A percentile compares a stretch with the other conserved stretches of the same genome.
These are phyloP conservation scores for Drosophila multiciliata DNA, from an alignment of 2,888 invertebrate genomes.

Conservation along the genomic window DNA sequence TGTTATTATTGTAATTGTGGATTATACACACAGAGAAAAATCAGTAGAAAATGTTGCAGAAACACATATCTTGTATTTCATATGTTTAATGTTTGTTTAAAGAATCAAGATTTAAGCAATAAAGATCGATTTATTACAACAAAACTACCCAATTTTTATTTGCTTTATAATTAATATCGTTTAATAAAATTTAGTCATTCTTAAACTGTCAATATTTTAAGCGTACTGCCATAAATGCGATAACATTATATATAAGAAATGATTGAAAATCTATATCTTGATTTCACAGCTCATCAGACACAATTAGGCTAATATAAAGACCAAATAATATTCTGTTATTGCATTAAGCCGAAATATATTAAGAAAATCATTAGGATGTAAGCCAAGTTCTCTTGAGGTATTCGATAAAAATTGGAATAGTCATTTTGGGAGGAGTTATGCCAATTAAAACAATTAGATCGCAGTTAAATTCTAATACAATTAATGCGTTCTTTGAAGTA, in stretches of 20 bases:
- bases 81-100: neutral
- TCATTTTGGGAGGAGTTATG: neutral
- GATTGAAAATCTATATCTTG: neutral
- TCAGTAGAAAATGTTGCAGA: neutral
- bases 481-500: neutral
- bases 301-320: neutral
- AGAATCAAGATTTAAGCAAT: too few species aligned
- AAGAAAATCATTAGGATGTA: neutral
- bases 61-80: neutral
- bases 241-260: neutral
- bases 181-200: too few species aligned
- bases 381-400: neutral
- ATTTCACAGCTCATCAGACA: neutral
- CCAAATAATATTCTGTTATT: neutral
- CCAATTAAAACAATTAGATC: neutral
- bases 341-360: neutral
- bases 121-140: neutral
- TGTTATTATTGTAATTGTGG: neutral
- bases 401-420: neutral
- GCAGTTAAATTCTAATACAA: neutral
- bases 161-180: neutral
- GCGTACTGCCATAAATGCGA: neutral
- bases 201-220: neutral
- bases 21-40: conserved; percentile 12
- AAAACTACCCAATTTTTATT: neutral